phyloP scores from a whole-genome alignment of 2,888 invertebrate species.

The Protula sp. region DNA sequence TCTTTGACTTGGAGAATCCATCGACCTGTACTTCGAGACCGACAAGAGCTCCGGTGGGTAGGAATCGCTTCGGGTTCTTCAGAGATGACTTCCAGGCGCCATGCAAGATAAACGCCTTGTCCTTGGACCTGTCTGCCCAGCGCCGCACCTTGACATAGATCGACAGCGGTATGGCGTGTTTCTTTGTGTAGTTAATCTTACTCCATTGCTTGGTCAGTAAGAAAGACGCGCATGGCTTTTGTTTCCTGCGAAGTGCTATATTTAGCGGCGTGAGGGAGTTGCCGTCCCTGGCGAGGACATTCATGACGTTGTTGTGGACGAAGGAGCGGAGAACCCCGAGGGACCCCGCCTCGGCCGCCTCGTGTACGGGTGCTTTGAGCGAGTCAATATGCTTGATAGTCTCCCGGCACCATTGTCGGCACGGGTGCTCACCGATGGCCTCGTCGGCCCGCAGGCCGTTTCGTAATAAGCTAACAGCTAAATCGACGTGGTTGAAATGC shows the following conservation, averaged over 20 bases:
- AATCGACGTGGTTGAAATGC: constrained; percentile 48
- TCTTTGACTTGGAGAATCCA: constrained; percentile 15
- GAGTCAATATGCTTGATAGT: constrained; percentile 35
- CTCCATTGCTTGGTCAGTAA: constrained; percentile 52
- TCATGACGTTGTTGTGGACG: constrained; percentile 44
- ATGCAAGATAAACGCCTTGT: constrained; percentile 35
- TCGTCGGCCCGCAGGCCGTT: constrained; percentile 40
- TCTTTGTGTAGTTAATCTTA: constrained; percentile 38
- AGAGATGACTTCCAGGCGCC: constrained; percentile 42
- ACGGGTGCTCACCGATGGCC: constrained; percentile 46
- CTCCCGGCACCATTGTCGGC: constrained; percentile 42
- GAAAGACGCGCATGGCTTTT: constrained; percentile 47
- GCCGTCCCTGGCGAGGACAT: constrained; percentile 46
- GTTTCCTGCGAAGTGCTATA: constrained; percentile 42
- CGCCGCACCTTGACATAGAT: constrained; percentile 40
- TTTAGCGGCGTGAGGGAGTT: constrained; percentile 44
- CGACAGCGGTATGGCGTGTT: constrained; percentile 33
- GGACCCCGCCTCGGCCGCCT: constrained; percentile 44
- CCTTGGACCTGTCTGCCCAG: constrained; percentile 47
- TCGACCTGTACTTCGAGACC: constrained; percentile 22
- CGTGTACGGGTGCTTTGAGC: constrained; percentile 44
- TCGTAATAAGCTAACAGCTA: constrained; percentile 32
- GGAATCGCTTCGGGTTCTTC: constrained; percentile 19
- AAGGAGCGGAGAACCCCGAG: constrained; percentile 45
- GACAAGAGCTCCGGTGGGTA: constrained; percentile 15